Evolutionary conservation across 2,888 invertebrate species (phyloP).

Genomic region (Plebejus anna): DNA sequence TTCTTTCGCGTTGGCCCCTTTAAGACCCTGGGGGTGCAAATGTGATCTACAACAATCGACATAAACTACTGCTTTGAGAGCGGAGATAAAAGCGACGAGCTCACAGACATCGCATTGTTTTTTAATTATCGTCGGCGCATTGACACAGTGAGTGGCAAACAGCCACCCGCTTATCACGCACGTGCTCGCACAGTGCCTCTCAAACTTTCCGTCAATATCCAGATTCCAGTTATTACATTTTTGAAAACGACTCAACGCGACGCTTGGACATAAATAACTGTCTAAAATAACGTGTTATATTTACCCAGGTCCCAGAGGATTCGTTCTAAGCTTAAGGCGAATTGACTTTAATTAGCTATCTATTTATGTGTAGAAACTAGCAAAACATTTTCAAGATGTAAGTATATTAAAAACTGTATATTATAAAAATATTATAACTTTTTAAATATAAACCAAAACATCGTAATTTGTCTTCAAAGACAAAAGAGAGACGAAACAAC

Average conservation of each 20-base stretch:
- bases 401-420: too few relatives aligned
- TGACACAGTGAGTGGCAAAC: slow-evolving; percentile 32
- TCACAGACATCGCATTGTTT: slow-evolving; percentile 10
- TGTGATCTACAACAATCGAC: not conserved
- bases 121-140: slow-evolving; percentile 22
- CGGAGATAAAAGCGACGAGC: not conserved
- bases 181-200: slow-evolving; percentile 1
- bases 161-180: slow-evolving; percentile 14
- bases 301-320: not conserved
- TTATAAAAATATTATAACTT: not conserved
- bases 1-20: not conserved
- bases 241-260: too few relatives aligned
- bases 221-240: too few relatives aligned
- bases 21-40: not conserved
- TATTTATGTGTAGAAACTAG: too few relatives aligned
- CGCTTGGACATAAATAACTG: too few relatives aligned
- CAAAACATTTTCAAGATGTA: too few relatives aligned
- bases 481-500: not conserved
- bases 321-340: not conserved
- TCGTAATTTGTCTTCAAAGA: not conserved
- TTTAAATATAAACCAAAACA: not conserved
- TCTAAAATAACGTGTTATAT: not conserved
- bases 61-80: not conserved
- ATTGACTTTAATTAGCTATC: not conserved
- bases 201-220: not conserved